phyloP scores from a whole-genome alignment of 2,888 invertebrate species.

The Odiellus spinosus region DNA sequence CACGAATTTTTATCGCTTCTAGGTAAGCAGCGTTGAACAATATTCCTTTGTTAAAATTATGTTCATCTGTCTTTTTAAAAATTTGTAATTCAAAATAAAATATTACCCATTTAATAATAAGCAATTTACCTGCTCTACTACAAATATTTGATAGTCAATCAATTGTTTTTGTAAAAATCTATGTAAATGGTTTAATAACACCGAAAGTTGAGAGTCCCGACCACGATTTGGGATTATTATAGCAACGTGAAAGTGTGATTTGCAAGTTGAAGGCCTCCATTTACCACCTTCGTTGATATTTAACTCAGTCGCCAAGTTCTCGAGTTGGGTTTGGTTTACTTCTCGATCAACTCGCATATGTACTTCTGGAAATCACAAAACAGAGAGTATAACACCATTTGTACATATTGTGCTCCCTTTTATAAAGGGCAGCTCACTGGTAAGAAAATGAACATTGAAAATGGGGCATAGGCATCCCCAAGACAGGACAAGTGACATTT shows the following conservation, averaged over 20 bases:
- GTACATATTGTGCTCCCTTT: too few species aligned
- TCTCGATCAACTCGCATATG: slow-evolving; percentile 1
- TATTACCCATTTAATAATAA: background rate
- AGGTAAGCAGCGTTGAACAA: slow-evolving; percentile 70
- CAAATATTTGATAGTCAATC: slow-evolving; percentile 66
- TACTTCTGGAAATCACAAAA: slow-evolving; percentile 3
- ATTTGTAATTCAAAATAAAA: background rate
- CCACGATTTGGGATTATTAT: slow-evolving; percentile 64
- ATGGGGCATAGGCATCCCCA: too few species aligned
- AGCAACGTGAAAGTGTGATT: slow-evolving; percentile 16
- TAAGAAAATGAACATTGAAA: too few species aligned
- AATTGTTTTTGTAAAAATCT: slow-evolving; percentile 60
- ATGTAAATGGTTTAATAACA: slow-evolving; percentile 72
- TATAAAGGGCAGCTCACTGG: too few species aligned
- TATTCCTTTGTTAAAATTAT: slow-evolving; percentile 71
- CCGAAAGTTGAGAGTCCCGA: slow-evolving; percentile 51
- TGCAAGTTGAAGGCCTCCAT: slow-evolving; percentile 16
- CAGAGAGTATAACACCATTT: too few species aligned
- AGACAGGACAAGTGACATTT: too few species aligned
- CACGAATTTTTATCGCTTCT: slow-evolving; percentile 44
- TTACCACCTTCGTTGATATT: slow-evolving; percentile 15
- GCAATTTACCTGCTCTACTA: slow-evolving; percentile 56
- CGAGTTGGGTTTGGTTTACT: slow-evolving; percentile 7
- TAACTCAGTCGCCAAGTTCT: slow-evolving; percentile 8
- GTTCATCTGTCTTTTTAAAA: slow-evolving; percentile 38